Conservation (phyloP, 1,140 invertebrate genomes). For the Dinoponera quadriceps region DNA sequence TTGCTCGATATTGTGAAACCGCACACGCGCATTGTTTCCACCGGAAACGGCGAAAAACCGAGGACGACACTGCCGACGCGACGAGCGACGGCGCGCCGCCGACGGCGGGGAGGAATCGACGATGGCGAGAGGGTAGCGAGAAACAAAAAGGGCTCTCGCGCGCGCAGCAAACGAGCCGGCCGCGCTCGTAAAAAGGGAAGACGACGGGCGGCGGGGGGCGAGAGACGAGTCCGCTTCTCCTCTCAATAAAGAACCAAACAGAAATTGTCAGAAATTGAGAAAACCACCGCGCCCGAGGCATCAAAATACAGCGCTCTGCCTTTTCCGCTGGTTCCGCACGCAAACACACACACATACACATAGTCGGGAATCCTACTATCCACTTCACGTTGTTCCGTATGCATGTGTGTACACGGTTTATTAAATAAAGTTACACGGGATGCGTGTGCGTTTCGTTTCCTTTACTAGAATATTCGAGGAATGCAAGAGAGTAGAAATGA, state of each 20-base stretch:
- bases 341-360: background rate
- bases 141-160: conserved; percentile 24
- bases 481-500: conserved; percentile 36
- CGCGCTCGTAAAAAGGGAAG: conserved; percentile 9
- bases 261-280: conserved; percentile 61
- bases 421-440: conserved; percentile 54
- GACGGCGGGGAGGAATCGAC: background rate
- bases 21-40: conserved; percentile 57
- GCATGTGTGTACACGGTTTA: conserved; percentile 33
- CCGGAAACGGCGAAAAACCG: conserved; percentile 39
- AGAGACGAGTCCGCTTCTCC: conserved; percentile 3
- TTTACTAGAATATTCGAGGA: conserved; percentile 2
- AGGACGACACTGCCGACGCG: conserved; percentile 17
- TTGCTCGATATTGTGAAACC: conserved; percentile 65
- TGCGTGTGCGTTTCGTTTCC: conserved; percentile 40
- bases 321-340: conserved; percentile 29
- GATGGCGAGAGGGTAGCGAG: conserved; percentile 4
- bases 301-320: conserved; percentile 34
- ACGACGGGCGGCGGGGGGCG: background rate
- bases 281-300: conserved; percentile 56
- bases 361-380: too few relatives aligned
- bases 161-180: conserved; percentile 36
- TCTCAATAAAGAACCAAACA: conserved; percentile 52
- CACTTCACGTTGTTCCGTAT: too few relatives aligned
- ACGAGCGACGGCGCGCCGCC: background rate